Evolutionary conservation across 2,113 vertebrate species (phyloP).

Genomic region (Ceratotherium simum): DNA sequence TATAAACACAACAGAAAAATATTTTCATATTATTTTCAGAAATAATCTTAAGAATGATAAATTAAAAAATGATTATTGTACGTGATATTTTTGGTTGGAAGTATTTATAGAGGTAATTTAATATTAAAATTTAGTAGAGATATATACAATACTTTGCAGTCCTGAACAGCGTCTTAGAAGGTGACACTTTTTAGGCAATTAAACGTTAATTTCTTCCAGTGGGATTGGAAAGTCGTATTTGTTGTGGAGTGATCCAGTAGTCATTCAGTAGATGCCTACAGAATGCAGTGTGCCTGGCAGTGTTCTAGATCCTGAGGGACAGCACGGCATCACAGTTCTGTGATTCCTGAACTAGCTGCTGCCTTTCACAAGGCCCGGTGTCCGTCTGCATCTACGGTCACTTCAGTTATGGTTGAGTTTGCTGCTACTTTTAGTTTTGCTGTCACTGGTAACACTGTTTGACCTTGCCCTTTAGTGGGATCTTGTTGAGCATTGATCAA

Average conservation of each 20-base stretch:
- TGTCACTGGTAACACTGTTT: constrained; percentile 81
- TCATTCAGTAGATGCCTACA: not conserved
- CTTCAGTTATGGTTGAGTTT: constrained; percentile 33
- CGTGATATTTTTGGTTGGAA: not conserved
- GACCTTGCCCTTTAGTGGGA: constrained; percentile 77
- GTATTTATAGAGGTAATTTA: not conserved
- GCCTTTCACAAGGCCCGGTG: not conserved
- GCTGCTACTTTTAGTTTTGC: constrained; percentile 79
- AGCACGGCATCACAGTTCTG: not conserved
- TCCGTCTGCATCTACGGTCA: not conserved
- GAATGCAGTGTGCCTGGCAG: rapidly evolving
- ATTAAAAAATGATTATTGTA: not conserved
- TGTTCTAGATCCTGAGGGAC: not conserved
- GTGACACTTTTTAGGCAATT: not conserved
- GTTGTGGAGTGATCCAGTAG: not conserved
- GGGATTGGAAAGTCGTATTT: not conserved
- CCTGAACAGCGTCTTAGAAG: not conserved
- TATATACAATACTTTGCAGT: not conserved
- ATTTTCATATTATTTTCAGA: not conserved
- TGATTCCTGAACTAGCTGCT: not conserved
- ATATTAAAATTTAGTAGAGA: not conserved
- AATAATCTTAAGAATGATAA: not conserved
- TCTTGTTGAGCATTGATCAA: constrained; percentile 75
- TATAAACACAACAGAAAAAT: not conserved
- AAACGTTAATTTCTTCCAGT: not conserved